Percentiles rank a stretch among this genome's conserved stretches.
Conservation (phyloP, 2,888 invertebrate genomes). For the Eupelmus urozonus region DNA sequence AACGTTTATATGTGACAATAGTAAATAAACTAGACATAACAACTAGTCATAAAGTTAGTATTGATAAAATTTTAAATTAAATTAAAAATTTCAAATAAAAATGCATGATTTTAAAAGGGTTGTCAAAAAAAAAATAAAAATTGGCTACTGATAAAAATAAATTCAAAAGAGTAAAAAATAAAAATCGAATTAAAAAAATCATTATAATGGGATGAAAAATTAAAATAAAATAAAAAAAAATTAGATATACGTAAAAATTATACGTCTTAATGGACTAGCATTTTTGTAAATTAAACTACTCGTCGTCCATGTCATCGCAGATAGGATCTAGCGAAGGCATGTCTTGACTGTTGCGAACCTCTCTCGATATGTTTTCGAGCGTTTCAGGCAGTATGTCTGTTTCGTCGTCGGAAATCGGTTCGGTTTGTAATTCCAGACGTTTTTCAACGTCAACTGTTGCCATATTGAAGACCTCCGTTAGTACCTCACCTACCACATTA, state of each 20-base stretch:
- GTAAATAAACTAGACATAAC: background rate
- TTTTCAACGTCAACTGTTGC: conserved; percentile 64
- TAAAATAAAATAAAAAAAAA: conserved; percentile 31
- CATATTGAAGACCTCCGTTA: conserved; percentile 64
- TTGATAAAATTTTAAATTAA: background rate
- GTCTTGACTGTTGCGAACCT: conserved; percentile 66
- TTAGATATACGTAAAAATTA: conserved; percentile 35
- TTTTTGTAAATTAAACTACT: conserved; percentile 47
- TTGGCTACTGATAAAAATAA: no score
- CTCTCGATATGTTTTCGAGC: conserved; percentile 66
- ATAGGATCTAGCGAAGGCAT: conserved; percentile 66
- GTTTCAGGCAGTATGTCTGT: conserved; percentile 60
- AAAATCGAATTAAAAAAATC: conserved; percentile 1
- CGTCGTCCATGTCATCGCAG: conserved; percentile 53
- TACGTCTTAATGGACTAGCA: conserved; percentile 49
- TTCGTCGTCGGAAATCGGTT: conserved; percentile 54
- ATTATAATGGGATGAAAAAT: background rate
- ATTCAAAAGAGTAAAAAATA: conserved; percentile 3
- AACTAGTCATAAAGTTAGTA: background rate
- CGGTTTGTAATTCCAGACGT: conserved; percentile 55
- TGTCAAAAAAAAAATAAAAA: no score
- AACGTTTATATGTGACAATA: conserved; percentile 12
- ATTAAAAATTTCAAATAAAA: conserved; percentile 9
- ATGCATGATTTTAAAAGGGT: no score
- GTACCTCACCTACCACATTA: conserved; percentile 56